Base-by-base conservation (phyloP, 2,797 vertebrate genomes). In the Oreochromis grahami region DNA sequence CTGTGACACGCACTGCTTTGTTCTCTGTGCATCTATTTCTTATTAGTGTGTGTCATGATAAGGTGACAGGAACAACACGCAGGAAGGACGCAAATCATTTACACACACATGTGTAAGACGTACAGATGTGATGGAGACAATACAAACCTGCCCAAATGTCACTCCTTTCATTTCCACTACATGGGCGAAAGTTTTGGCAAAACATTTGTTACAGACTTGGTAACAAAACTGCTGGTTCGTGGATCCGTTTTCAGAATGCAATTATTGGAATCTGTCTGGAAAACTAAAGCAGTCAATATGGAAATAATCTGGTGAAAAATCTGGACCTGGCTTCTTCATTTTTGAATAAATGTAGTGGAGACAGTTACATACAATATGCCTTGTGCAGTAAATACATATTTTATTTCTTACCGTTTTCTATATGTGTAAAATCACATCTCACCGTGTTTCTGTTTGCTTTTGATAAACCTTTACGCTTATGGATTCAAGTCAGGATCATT, bases 181-280 rank as follows among this genome's bases (percentile, higher is more conserved):
- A 70, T 70, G 38, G 2, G 8, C 65, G 43, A 45, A 26, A 45
- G 21, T 48, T 12, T 45, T 45, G 14, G 21, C 10, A 15, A 70
- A 70, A 45, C n/a, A 17, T 45, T 45, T 45, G 58, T 38, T 36
- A 63, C 10, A 63, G 58, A 63, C 19, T 76, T 38, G 7, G 43
- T 82, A 80, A 32, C 78, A 81, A 50, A 82, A 82, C 24, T 48
- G 41, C 6, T 19, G 68, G 43, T 48, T 72, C 1, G 4, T 19
- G 24, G 41, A 7, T 48, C 24, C 26, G 5, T 45, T 72, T 2
- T 19, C 24, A 45, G 38, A 26, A 43, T 17, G 21, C 38, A 43
- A 2, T 15, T 45, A 70, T 43, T 70, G 41, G 65, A 70, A 17
- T 43, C 65, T 45, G 38, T 45, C 13, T 43, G 38, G 21, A 26